These are phyloP conservation scores for Zaprionus tsacasi DNA, from an alignment of 1,140 invertebrate species.

Conservation along the genomic window DNA sequence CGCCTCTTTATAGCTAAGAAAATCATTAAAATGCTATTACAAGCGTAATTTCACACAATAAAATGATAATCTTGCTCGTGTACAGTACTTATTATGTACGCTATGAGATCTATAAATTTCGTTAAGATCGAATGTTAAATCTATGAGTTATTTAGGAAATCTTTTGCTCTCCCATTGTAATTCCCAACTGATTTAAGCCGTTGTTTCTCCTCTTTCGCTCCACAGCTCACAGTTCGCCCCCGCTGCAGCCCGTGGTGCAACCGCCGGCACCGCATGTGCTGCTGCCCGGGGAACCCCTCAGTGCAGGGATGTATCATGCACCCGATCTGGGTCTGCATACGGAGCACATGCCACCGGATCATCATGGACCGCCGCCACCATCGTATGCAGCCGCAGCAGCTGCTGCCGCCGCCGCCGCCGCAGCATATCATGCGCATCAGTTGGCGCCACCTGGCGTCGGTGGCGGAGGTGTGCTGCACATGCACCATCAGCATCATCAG, in stretches of 20 bases:
- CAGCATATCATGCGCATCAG: slow-evolving; percentile 75
- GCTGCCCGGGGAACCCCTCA: slow-evolving; percentile 62
- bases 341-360: slow-evolving; percentile 69
- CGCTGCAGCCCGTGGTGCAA: slow-evolving; percentile 55
- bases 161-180: not conserved
- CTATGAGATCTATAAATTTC: no score
- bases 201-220: not conserved
- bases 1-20: no score
- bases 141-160: no score
- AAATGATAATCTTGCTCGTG: no score
- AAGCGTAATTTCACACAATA: no score
- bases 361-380: slow-evolving; percentile 75
- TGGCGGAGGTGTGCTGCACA: slow-evolving; percentile 60
- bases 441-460: slow-evolving; percentile 60
- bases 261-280: slow-evolving; percentile 58
- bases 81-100: no score
- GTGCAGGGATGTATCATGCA: slow-evolving; percentile 77
- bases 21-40: no score
- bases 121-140: no score
- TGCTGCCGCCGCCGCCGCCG: slow-evolving; percentile 76
- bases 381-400: slow-evolving; percentile 72
- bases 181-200: not conserved
- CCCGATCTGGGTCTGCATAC: slow-evolving; percentile 77
- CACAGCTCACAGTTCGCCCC: slow-evolving; percentile 69
- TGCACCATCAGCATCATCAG: slow-evolving; percentile 67